Evolutionary conservation across 1,140 invertebrate species (phyloP).

Genomic region (Drosophila repleta): DNA sequence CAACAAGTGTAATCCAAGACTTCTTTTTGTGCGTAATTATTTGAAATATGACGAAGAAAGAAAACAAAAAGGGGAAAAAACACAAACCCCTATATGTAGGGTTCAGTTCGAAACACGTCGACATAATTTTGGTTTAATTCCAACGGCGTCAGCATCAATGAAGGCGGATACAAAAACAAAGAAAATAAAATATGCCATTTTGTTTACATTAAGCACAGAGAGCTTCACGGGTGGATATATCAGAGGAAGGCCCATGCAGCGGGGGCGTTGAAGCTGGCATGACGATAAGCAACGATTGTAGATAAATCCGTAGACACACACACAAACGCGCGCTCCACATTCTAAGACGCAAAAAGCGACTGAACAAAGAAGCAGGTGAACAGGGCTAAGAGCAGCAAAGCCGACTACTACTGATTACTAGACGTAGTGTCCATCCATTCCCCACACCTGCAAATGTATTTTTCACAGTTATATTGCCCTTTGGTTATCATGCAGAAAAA

Average conservation of each 20-base stretch:
- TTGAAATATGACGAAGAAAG: not conserved
- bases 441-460: slow-evolving; percentile 28
- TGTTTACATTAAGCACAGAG: slow-evolving; percentile 65
- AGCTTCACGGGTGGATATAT: slow-evolving; percentile 17
- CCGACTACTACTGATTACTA: slow-evolving; percentile 22
- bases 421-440: not conserved
- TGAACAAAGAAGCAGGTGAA: slow-evolving; percentile 35
- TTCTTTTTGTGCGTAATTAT: slow-evolving; percentile 8
- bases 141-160: slow-evolving; percentile 15
- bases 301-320: slow-evolving; percentile 59
- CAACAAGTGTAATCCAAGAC: slow-evolving; percentile 42
- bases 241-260: slow-evolving; percentile 3
- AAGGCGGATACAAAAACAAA: slow-evolving; percentile 22
- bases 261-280: slow-evolving; percentile 49
- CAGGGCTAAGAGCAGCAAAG: not conserved
- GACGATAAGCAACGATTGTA: slow-evolving; percentile 71
- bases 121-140: not conserved
- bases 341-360: slow-evolving; percentile 46
- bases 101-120: not conserved
- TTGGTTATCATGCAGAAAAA: slow-evolving; percentile 33
- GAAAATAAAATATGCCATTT: slow-evolving; percentile 36
- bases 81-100: not conserved
- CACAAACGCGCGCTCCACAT: slow-evolving; percentile 17
- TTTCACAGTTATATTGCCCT: slow-evolving; percentile 32
- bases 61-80: too few relatives aligned